Evolutionary conservation across 2,888 invertebrate genomes (phyloP).

Genomic region (Acrobasis consociella): DNA sequence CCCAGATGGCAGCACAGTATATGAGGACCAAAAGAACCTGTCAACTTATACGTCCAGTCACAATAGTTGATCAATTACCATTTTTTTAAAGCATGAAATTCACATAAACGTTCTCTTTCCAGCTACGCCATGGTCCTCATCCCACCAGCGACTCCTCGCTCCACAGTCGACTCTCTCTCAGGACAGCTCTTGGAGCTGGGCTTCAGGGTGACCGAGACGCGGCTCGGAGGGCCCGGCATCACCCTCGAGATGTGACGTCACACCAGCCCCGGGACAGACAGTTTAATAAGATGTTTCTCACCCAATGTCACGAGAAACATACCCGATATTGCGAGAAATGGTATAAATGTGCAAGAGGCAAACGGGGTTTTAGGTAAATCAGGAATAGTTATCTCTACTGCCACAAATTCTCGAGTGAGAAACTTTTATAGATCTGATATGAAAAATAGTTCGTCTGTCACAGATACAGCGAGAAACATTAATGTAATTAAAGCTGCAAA

Average conservation of each 20-base stretch:
- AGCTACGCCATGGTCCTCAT: slow-evolving; percentile 73
- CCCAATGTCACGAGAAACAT: slow-evolving; percentile 2
- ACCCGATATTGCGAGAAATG: background rate
- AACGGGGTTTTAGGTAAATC: no score
- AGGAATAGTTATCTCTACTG: background rate
- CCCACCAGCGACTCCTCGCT: slow-evolving; percentile 63
- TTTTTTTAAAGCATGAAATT: background rate
- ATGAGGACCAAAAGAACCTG: no score
- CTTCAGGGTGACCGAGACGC: slow-evolving; percentile 80
- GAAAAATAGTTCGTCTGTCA: background rate
- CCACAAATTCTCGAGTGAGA: background rate
- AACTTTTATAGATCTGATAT: background rate
- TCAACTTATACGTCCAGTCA: no score
- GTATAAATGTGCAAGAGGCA: background rate
- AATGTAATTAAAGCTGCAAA: background rate
- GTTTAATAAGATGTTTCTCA: background rate
- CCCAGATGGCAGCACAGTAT: no score
- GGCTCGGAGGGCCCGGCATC: slow-evolving; percentile 84
- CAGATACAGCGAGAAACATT: slow-evolving; percentile 2
- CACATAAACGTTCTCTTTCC: slow-evolving; percentile 58
- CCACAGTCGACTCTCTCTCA: slow-evolving; percentile 61
- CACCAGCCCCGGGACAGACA: background rate
- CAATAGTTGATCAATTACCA: no score
- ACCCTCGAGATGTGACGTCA: slow-evolving; percentile 67
- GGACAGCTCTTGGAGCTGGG: slow-evolving; percentile 72